Evolutionary conservation across 2,797 vertebrate genomes (phyloP).

Genomic region (Falco rusticolus): DNA sequence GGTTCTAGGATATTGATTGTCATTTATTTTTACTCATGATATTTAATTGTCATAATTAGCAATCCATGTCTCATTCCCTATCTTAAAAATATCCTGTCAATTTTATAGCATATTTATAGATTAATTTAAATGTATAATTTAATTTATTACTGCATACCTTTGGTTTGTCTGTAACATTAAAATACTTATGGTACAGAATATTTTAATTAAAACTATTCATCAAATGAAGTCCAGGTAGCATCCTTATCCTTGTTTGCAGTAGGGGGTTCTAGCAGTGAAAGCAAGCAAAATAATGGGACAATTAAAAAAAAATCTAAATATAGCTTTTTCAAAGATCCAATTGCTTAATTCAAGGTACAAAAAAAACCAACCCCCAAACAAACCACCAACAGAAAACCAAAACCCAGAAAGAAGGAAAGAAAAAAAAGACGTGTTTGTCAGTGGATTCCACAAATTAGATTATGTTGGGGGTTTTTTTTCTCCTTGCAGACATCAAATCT

Average conservation of each 20-base stretch:
- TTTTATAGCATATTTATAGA: slow-evolving; percentile 83
- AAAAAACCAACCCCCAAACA: not conserved
- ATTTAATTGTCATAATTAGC: slow-evolving; percentile 85
- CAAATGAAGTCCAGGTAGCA: slow-evolving; percentile 83
- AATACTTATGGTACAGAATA: slow-evolving; percentile 86
- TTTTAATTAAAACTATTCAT: slow-evolving; percentile 90
- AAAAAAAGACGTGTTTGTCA: slow-evolving; percentile 4
- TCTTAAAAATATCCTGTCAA: slow-evolving; percentile 81
- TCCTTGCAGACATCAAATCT: slow-evolving; percentile 33
- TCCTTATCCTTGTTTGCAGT: slow-evolving; percentile 80
- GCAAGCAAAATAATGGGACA: slow-evolving; percentile 84
- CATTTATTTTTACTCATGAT: slow-evolving; percentile 79
- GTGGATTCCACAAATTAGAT: slow-evolving; percentile 48
- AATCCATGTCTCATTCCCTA: slow-evolving; percentile 70
- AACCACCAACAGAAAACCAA: not conserved
- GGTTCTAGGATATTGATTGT: slow-evolving; percentile 78
- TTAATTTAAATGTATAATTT: slow-evolving; percentile 83
- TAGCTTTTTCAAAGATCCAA: slow-evolving; percentile 69
- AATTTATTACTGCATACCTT: slow-evolving; percentile 84
- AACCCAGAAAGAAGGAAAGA: not conserved
- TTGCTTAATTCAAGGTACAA: slow-evolving; percentile 59
- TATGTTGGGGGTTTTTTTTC: not conserved
- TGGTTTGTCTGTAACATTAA: slow-evolving; percentile 85
- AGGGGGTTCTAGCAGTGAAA: slow-evolving; percentile 79
- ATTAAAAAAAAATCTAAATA: slow-evolving; percentile 80